These are phyloP conservation scores for Noctua comes DNA, from an alignment of 2,888 invertebrate genomes.

Conservation along the genomic window DNA sequence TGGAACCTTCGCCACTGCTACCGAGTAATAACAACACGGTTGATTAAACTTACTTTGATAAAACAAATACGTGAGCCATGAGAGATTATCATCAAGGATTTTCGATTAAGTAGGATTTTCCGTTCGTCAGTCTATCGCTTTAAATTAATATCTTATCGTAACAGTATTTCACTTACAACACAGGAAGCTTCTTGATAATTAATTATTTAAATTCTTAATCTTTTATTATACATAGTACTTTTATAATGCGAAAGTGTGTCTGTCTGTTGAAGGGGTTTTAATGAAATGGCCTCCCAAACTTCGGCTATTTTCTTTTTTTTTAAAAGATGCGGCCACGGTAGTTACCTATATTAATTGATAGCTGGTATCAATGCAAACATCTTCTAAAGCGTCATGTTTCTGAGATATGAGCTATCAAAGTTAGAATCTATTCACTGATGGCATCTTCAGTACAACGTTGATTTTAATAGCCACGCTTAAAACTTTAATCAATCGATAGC, in stretches of 20 bases:
- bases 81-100: slow-evolving; percentile 41
- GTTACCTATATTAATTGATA: background rate
- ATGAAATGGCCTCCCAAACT: no score
- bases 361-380: no score
- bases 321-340: background rate
- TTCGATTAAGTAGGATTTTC: slow-evolving; percentile 37
- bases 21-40: background rate
- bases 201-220: slow-evolving; percentile 20
- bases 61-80: slow-evolving; percentile 11
- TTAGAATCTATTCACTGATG: no score
- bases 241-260: background rate
- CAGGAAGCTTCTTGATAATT: slow-evolving; percentile 34
- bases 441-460: no score
- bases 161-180: slow-evolving; percentile 20
- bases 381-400: no score
- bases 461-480: no score
- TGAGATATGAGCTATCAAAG: no score
- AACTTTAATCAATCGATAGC: no score
- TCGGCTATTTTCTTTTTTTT: background rate
- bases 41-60: background rate
- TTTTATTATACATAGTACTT: background rate
- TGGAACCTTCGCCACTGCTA: no score
- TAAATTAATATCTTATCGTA: slow-evolving; percentile 49
- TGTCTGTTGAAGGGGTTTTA: background rate
- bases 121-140: slow-evolving; percentile 14